Evolutionary conservation across 2,113 vertebrate species (phyloP), one percentile per base, ranked within the genome.

Genomic region (Prochilodus magdalenae): DNA sequence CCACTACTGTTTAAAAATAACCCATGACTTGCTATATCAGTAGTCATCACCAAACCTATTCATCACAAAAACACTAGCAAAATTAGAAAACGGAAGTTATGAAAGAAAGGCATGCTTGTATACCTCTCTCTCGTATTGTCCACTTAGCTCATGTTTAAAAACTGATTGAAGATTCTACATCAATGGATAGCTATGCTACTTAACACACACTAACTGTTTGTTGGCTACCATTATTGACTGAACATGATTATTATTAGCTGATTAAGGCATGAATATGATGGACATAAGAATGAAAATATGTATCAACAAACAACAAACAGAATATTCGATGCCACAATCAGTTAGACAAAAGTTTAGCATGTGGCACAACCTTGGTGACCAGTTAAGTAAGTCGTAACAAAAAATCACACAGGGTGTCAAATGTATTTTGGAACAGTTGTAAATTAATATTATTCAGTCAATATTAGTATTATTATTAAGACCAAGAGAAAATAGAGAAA

Each of bases 321-420:
- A 3, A 5, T 20, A 4, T 22, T 27, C 30, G n/a, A n/a, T 14
- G 16, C 14, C n/a, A 4, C 24, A 62, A 44, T 30, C 16, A 11
- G 14, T 57, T 15, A 14, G 5, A 26, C 29, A 67, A 65, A 81
- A 18, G 47, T n/a, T 66, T 29, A 40, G n/a, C 15, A 57, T 75
- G 49, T 29, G 55, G 80, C 80, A 44, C 55, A 71, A 74, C 60
- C 72, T 75, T 67, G n/a, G 33, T 75, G 72, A 49, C n/a, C 14
- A 13, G 10, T 29, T 30, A n/a, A n/a, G n/a, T n/a, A n/a, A n/a
- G n/a, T n/a, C 7, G 0, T 6, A 22, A 7, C 22, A n/a, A 57
- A 57, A 57, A 0, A 57, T 22, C n/a, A n/a, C 15, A 57, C 49
- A 14, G 5, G 51, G 53, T 3, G 4, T 5, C 3, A 55, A 22